Conservation (phyloP, 2,797 vertebrate genomes). For the Alosa sapidissima region DNA sequence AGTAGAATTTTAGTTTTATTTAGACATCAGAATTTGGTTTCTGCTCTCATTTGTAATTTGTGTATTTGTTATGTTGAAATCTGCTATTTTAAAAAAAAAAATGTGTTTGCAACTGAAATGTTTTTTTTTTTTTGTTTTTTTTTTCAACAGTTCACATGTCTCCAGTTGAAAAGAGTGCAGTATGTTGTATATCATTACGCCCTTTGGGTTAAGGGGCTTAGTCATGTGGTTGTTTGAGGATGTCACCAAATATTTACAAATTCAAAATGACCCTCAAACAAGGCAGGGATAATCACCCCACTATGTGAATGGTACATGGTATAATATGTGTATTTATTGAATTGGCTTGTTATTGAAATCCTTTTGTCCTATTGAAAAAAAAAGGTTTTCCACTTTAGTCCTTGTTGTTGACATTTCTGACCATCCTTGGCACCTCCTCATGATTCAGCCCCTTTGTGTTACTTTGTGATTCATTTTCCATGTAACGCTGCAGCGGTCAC, state of each 20-base stretch:
- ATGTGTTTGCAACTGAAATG: not conserved
- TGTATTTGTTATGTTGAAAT: slow-evolving; percentile 14
- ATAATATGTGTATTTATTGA: not conserved
- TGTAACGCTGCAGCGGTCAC: not conserved
- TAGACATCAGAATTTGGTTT: not conserved
- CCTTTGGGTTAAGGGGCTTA: slow-evolving; percentile 5
- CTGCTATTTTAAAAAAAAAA: slow-evolving; percentile 3
- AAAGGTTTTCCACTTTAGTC: not conserved
- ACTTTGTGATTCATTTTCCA: slow-evolving; percentile 19
- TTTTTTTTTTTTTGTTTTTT: not conserved
- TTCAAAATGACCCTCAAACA: not conserved
- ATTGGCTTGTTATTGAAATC: not conserved
- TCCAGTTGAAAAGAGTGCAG: slow-evolving; percentile 17
- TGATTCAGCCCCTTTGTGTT: not conserved
- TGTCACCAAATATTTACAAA: slow-evolving; percentile 10
- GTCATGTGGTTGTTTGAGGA: not conserved
- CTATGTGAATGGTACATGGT: not conserved
- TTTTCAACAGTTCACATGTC: slow-evolving; percentile 5
- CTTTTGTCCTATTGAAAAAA: not conserved
- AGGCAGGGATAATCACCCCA: not conserved
- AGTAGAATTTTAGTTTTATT: slow-evolving; percentile 5
- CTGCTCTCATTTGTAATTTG: not conserved
- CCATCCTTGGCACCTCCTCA: not conserved
- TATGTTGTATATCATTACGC: not conserved
- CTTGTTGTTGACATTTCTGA: not conserved